Conservation (phyloP, 2,888 invertebrate species). For the Cerceris rybyensis region DNA sequence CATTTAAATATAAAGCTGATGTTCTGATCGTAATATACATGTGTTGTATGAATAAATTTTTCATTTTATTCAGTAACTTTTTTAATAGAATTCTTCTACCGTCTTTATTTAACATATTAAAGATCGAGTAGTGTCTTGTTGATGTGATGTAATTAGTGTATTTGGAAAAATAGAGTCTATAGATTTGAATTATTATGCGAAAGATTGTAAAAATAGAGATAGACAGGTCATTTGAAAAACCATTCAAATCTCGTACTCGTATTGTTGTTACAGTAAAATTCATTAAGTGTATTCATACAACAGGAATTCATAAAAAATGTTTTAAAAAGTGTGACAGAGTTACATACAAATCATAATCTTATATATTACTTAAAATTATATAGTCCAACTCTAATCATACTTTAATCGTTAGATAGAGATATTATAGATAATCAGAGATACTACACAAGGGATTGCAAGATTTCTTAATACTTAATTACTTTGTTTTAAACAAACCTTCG, state of each 20-base stretch:
- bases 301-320: neutral
- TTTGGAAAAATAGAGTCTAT: neutral
- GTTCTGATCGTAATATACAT: too few species aligned
- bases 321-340: neutral
- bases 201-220: constrained; percentile 18
- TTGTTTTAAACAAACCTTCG: neutral
- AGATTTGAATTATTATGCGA: neutral
- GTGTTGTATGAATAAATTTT: neutral
- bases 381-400: neutral
- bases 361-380: constrained; percentile 1
- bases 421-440: neutral
- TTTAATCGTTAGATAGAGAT: neutral
- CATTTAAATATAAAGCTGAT: too few species aligned
- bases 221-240: neutral
- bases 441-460: neutral
- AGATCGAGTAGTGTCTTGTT: neutral
- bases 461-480: neutral
- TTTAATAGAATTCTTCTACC: neutral
- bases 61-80: neutral
- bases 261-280: neutral
- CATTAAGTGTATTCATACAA: neutral
- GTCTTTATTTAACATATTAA: neutral
- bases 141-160: constrained; percentile 3
- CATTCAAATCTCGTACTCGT: neutral
- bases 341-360: constrained; percentile 1